Base-by-base conservation (phyloP, 2,888 invertebrate species). In the Nomada fucata region DNA sequence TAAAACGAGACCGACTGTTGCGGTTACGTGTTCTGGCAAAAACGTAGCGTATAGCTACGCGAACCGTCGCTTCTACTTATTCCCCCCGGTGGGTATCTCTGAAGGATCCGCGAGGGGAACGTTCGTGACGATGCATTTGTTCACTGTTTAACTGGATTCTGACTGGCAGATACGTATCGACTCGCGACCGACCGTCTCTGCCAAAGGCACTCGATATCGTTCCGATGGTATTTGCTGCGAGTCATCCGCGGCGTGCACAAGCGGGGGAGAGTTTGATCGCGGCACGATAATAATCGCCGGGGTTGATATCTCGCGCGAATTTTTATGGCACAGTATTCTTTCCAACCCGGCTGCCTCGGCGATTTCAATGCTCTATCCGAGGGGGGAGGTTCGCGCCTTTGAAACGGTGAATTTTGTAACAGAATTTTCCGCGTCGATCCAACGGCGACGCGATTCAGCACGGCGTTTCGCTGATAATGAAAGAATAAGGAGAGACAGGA, bases 101-200 rank as follows among this genome's bases (percentile, higher is more conserved):
- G 73, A 47, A 74, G 68, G 64, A 76, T 68, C 67, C 71, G 52
- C 60, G 64, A 53, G 29, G 64, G 65, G 64, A 72, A 69, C 68
- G 79, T 80, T 79, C 86, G 86, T 86, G 86, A 86, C 86, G 83
- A 67, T 79, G 86, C 86, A 86, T 87, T 70, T 72, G 53, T 64
- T 53, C 70, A 29, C 57, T 71, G 76, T 83, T 86, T 79, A 86
- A 83, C 69, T n/a, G 75, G 36, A 80, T 73, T 79, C 83, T 71
- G 85, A 76, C 68, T 26, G 53, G 75, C 63, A 74, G 77, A 86
- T 86, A 74, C 70, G 76, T 73, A 72, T 76, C 69, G 81, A 64
- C 42, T 23, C 76, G 81, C 74, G 75, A 59, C 52, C 69, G 65
- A 74, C 69, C 77, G 72, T 36, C 72, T 74, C 83, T 69, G 77